Conservation (phyloP, 2,113 vertebrate genomes). For the Oncorhynchus nerka region DNA sequence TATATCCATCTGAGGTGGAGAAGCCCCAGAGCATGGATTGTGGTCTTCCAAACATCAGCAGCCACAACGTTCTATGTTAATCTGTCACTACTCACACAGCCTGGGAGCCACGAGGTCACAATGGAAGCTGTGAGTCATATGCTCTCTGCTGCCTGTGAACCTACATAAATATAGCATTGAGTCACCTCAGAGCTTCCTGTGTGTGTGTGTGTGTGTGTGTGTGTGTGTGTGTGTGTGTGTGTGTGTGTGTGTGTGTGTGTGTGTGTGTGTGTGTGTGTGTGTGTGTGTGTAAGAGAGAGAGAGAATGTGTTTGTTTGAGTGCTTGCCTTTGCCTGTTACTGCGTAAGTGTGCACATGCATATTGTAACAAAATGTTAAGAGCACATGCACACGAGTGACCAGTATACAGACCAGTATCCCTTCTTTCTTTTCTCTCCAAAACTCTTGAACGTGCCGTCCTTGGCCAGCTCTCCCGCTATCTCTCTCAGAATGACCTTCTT, state of each 20-base stretch:
- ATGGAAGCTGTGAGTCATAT: slow-evolving; percentile 74
- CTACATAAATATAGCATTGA: slow-evolving; percentile 71
- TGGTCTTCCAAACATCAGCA: slow-evolving; percentile 24
- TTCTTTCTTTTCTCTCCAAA: too few relatives aligned
- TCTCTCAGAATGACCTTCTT: too few relatives aligned
- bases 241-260: too few relatives aligned
- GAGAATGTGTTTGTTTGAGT: neutral
- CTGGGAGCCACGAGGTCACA: slow-evolving; percentile 61
- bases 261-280: too few relatives aligned
- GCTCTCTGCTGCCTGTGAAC: slow-evolving; percentile 65
- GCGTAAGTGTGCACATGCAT: too few relatives aligned
- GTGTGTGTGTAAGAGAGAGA: too few relatives aligned
- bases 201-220: slow-evolving; percentile 31
- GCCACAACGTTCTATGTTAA: slow-evolving; percentile 34
- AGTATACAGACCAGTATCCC: too few relatives aligned
- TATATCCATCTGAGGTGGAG: too few relatives aligned
- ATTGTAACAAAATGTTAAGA: neutral
- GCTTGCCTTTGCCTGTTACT: slow-evolving; percentile 18
- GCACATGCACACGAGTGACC: slow-evolving; percentile 20
- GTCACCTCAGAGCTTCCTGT: slow-evolving; percentile 70
- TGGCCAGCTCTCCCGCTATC: too few relatives aligned
- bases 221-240: too few relatives aligned
- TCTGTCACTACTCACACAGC: slow-evolving; percentile 14
- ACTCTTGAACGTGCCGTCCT: too few relatives aligned
- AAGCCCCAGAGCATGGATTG: neutral